Conservation (phyloP, 2,888 invertebrate species). For the Drosophila kanekoi region DNA sequence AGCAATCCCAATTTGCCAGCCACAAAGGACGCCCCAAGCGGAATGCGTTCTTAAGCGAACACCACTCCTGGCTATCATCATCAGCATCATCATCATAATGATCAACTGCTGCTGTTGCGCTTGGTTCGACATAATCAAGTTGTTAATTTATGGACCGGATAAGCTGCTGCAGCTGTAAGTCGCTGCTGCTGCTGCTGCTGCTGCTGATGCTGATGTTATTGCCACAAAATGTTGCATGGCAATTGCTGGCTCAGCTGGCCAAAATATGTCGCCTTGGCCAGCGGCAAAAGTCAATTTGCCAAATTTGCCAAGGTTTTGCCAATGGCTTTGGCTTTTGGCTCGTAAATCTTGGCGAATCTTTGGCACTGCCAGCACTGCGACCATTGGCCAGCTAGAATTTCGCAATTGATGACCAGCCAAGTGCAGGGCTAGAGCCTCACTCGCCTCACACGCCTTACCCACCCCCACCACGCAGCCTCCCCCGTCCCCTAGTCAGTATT, state of each 20-base stretch:
- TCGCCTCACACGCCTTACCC: not conserved
- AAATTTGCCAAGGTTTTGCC: conserved; percentile 60
- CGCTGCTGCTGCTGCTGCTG: conserved; percentile 11
- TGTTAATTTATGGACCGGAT: conserved; percentile 58
- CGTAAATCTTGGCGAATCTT: conserved; percentile 66
- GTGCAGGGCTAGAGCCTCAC: conserved; percentile 7
- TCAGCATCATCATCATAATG: conserved; percentile 20
- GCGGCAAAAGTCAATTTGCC: conserved; percentile 73
- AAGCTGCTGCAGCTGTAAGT: conserved; percentile 35
- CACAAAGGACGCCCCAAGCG: conserved; percentile 13
- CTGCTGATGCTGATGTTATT: conserved; percentile 10
- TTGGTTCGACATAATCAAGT: conserved; percentile 44
- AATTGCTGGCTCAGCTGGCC: conserved; percentile 33
- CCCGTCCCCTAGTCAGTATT: conserved; percentile 33
- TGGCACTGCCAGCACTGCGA: conserved; percentile 36
- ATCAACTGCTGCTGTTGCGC: conserved; percentile 9
- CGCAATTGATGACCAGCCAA: conserved; percentile 51
- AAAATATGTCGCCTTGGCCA: conserved; percentile 50
- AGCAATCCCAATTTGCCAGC: conserved; percentile 34
- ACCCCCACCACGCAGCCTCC: not conserved
- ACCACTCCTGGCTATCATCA: conserved; percentile 10
- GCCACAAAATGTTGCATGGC: conserved; percentile 33
- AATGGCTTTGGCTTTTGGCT: conserved; percentile 44
- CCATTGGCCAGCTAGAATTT: conserved; percentile 16
- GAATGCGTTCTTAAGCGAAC: conserved; percentile 19